Conservation (phyloP, 1,140 invertebrate species). For the Paralvinella palmiformis region DNA sequence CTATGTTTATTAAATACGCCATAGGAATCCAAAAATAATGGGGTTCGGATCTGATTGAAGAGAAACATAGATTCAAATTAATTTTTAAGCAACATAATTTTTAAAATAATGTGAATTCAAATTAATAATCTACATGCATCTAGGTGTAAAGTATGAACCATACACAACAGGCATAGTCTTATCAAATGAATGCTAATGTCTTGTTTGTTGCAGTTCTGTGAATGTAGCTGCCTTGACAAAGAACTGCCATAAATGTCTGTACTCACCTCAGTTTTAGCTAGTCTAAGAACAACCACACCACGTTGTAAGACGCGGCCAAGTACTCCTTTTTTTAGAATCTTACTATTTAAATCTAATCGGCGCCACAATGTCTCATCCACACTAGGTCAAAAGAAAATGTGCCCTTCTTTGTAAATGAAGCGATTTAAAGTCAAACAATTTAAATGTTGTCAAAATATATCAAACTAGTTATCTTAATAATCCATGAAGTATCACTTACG, state of each 20-base stretch:
- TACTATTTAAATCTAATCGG: conserved; percentile 69
- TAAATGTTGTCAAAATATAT: not conserved
- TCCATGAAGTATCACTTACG: conserved; percentile 45
- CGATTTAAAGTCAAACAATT: not conserved
- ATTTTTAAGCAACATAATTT: too few species aligned
- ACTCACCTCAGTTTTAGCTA: conserved; percentile 68
- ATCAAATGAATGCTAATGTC: too few species aligned
- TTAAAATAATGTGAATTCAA: too few species aligned
- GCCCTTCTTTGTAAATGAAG: conserved; percentile 6
- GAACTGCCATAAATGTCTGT: conserved; percentile 22
- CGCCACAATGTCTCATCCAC: conserved; percentile 76
- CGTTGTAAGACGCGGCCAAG: conserved; percentile 65
- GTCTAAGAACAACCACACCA: conserved; percentile 66
- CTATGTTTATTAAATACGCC: too few species aligned
- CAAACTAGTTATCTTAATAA: not conserved
- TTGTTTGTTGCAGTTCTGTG: too few species aligned
- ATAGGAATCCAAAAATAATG: too few species aligned
- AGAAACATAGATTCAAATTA: too few species aligned
- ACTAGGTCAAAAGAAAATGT: conserved; percentile 28
- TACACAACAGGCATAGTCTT: too few species aligned
- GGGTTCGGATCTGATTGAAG: too few species aligned
- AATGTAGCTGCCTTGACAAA: too few species aligned
- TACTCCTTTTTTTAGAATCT: conserved; percentile 59
- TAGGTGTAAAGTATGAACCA: too few species aligned
- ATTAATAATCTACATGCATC: too few species aligned